Percentiles rank a stretch among this genome's conserved stretches.
phyloP scores from a whole-genome alignment of 53 echinoderm and acorn worm genomes.

The Antedon mediterranea region DNA sequence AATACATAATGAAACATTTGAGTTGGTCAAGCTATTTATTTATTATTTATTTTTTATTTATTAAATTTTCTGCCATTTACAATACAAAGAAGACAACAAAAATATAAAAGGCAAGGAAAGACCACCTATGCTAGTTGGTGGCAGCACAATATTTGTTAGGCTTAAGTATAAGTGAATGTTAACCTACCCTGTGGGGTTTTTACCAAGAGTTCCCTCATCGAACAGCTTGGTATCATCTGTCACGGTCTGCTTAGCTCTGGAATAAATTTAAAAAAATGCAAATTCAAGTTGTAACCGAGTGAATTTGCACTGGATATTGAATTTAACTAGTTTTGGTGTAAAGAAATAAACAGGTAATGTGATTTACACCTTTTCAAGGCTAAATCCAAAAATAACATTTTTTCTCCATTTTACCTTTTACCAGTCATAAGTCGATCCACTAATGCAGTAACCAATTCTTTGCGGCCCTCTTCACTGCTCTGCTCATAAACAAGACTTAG shows the following conservation, averaged over 20 bases:
- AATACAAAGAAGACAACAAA: too few relatives aligned
- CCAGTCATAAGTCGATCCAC: conserved; percentile 75
- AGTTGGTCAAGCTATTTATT: too few relatives aligned
- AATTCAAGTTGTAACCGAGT: neutral
- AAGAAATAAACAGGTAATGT: too few relatives aligned
- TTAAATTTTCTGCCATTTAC: too few relatives aligned
- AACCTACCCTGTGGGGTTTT: conserved; percentile 50
- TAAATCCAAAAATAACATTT: too few relatives aligned
- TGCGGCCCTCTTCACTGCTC: conserved; percentile 51
- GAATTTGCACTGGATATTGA: neutral
- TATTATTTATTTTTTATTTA: too few relatives aligned
- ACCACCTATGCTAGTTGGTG: too few relatives aligned
- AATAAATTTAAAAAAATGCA: neutral
- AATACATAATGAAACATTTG: neutral
- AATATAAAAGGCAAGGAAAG: too few relatives aligned
- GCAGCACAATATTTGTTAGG: too few relatives aligned
- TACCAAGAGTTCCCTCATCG: conserved; percentile 57
- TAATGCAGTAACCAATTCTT: conserved; percentile 49
- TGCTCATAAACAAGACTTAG: conserved; percentile 76
- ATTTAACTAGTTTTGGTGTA: neutral
- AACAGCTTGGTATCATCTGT: conserved; percentile 72
- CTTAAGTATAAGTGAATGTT: too few relatives aligned
- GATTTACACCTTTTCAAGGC: too few relatives aligned
- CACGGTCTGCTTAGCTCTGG: conserved; percentile 50
- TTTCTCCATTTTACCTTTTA: conserved; percentile 39